These are phyloP conservation scores for Megastigmus dorsalis DNA, from an alignment of 2,888 invertebrate species.

Conservation along the genomic window DNA sequence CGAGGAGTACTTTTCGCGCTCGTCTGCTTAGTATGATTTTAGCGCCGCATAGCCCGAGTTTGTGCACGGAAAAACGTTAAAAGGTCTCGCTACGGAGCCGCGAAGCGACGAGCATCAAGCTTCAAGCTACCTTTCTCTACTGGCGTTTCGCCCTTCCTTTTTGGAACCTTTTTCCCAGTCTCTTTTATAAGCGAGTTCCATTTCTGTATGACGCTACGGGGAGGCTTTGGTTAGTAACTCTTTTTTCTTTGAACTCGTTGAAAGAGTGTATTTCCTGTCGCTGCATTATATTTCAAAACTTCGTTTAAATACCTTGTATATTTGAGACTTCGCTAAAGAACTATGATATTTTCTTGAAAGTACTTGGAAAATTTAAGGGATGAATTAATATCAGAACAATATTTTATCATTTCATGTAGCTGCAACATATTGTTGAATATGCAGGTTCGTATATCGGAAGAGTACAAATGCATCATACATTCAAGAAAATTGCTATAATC, in stretches of 20 bases:
- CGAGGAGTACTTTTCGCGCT: conserved; percentile 45
- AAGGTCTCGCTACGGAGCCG: not conserved
- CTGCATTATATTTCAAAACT: not conserved
- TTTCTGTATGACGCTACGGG: not conserved
- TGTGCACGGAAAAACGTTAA: conserved; percentile 2
- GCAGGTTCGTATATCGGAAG: no score
- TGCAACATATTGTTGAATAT: no score
- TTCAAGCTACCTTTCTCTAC: no score
- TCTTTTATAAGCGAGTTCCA: conserved; percentile 6
- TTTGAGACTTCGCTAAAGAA: not conserved
- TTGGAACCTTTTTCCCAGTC: not conserved
- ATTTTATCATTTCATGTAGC: no score
- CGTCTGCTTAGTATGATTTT: conserved; percentile 9
- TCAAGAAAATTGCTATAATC: no score
- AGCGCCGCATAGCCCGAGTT: not conserved
- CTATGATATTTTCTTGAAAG: no score
- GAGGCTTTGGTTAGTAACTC: not conserved
- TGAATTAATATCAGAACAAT: no score
- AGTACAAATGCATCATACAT: no score
- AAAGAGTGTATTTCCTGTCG: conserved; percentile 6
- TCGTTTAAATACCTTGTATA: not conserved
- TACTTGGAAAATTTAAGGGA: no score
- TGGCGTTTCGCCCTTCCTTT: not conserved
- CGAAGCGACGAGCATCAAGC: not conserved
- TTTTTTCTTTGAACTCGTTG: conserved; percentile 25